Conservation (phyloP, 2,113 vertebrate genomes). For the Microtus ochrogaster region DNA sequence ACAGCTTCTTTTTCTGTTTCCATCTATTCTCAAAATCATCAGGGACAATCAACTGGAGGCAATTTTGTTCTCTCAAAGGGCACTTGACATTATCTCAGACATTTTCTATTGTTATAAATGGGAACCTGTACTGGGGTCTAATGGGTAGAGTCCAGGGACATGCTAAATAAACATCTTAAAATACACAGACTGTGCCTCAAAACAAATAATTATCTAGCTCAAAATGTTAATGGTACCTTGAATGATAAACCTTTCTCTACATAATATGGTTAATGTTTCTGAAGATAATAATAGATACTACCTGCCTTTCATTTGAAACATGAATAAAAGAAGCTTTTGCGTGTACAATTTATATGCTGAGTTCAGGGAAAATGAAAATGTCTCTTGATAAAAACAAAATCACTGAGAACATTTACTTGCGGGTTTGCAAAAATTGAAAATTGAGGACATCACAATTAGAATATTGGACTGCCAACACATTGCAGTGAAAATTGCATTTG, state of each 20-base stretch:
- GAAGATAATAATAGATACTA: conserved; percentile 29
- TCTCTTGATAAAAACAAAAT: conserved; percentile 30
- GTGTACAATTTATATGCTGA: conserved; percentile 35
- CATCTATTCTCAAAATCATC: background rate
- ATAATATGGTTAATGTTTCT: conserved; percentile 19
- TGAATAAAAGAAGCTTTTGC: conserved; percentile 54
- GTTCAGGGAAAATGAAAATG: conserved; percentile 60
- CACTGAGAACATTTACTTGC: conserved; percentile 47
- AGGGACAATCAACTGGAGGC: conserved; percentile 1
- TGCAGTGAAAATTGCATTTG: conserved; percentile 5
- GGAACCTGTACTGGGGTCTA: background rate
- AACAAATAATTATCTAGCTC: background rate
- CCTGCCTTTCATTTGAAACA: background rate
- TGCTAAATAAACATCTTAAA: background rate
- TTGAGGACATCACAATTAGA: conserved; percentile 11
- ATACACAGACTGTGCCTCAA: background rate
- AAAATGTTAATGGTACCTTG: background rate
- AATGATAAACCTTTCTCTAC: background rate
- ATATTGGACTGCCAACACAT: background rate
- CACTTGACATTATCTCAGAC: background rate
- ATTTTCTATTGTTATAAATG: background rate
- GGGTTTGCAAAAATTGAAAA: conserved; percentile 31
- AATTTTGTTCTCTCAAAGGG: background rate
- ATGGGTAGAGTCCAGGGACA: background rate
- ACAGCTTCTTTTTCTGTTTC: conserved; percentile 22